Conservation (phyloP, 1,140 invertebrate species). For the Conus betulinus region DNA sequence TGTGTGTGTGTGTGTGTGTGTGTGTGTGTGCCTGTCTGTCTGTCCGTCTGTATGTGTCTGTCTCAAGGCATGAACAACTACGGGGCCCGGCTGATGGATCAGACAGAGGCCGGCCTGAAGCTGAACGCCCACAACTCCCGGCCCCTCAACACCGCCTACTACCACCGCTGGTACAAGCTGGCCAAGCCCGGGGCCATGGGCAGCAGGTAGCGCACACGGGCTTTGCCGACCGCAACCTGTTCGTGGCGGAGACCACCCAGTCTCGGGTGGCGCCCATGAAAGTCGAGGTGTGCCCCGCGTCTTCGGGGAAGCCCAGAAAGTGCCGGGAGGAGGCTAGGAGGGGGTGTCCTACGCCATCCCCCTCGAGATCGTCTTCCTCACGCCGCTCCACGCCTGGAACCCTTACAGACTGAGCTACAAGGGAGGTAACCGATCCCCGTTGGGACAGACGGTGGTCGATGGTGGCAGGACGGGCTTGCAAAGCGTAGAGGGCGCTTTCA, state of each 20-base stretch:
- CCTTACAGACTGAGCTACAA: constrained; percentile 57
- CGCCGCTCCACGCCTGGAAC: constrained; percentile 64
- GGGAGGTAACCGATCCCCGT: constrained; percentile 22
- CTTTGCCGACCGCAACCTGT: constrained; percentile 62
- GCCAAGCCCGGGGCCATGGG: constrained; percentile 50
- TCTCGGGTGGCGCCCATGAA: constrained; percentile 49
- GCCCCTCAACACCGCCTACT: constrained; percentile 59
- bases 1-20: not conserved
- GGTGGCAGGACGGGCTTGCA: constrained; percentile 32
- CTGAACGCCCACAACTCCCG: constrained; percentile 36
- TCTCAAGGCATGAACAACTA: constrained; percentile 15
- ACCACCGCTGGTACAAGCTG: constrained; percentile 59
- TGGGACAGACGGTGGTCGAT: not conserved
- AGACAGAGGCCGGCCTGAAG: not conserved
- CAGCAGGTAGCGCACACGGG: constrained; percentile 47
- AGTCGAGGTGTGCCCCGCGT: constrained; percentile 23
- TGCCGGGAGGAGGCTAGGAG: constrained; percentile 36
- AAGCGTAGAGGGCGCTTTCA: constrained; percentile 44
- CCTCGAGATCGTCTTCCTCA: constrained; percentile 65
- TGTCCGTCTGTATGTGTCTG: not conserved
- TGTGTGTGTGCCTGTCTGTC: not conserved
- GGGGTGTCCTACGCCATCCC: constrained; percentile 64
- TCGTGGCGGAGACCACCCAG: constrained; percentile 58
- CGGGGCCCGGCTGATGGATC: constrained; percentile 1
- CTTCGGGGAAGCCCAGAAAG: not conserved